Evolutionary conservation across 30 jellyfish, hydroid and myxozoan species (phyloP).

Genomic region (Cassiopea andromeda): DNA sequence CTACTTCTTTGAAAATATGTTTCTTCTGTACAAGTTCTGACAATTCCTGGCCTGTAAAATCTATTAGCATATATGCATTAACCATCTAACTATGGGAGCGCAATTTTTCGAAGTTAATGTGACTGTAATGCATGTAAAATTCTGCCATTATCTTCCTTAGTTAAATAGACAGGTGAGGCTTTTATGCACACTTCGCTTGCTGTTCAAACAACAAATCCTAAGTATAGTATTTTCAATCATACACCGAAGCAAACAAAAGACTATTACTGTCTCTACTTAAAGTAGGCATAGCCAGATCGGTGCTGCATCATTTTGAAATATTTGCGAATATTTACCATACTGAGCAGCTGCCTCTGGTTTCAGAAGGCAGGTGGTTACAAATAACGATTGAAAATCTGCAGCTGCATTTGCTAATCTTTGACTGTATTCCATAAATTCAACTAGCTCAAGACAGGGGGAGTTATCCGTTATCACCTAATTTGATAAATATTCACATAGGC

Average conservation of each 20-base stretch:
- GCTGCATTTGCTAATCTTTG: slow-evolving; percentile 72
- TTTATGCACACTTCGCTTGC: not conserved
- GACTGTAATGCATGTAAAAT: not conserved
- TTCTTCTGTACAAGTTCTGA: too few relatives aligned
- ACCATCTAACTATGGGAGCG: too few relatives aligned
- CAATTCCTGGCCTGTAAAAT: not conserved
- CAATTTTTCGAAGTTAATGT: not conserved
- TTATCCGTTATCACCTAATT: too few relatives aligned
- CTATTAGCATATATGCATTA: not conserved
- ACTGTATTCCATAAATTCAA: slow-evolving; percentile 29
- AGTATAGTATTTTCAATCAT: not conserved
- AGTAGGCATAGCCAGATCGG: not conserved
- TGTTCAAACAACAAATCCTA: not conserved
- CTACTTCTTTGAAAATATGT: too few relatives aligned
- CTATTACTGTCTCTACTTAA: not conserved
- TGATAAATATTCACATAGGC: too few relatives aligned
- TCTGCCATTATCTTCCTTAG: not conserved
- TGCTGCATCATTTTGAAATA: not conserved
- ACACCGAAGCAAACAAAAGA: not conserved
- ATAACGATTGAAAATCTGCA: slow-evolving; percentile 60
- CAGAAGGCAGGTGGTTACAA: slow-evolving; percentile 68
- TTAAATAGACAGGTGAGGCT: not conserved
- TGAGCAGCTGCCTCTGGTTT: slow-evolving; percentile 70
- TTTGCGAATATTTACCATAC: slow-evolving; percentile 22
- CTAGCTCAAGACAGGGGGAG: slow-evolving; percentile 33